Evolutionary conservation across 2,888 invertebrate species (phyloP).

Genomic region (Stegana nigrithorax): DNA sequence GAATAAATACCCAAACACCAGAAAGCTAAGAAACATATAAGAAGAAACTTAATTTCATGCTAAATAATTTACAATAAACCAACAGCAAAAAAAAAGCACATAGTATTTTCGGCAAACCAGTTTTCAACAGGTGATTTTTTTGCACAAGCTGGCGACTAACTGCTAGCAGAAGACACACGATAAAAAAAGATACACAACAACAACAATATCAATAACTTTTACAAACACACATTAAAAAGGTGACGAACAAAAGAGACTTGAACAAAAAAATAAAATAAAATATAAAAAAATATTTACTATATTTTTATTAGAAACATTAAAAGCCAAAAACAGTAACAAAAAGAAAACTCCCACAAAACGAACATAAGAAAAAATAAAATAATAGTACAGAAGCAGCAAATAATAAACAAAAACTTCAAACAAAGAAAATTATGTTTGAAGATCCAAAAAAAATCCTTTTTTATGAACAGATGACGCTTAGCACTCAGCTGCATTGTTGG

Average conservation of each 20-base stretch:
- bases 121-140: constrained; percentile 49
- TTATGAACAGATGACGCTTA: background rate
- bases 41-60: constrained; percentile 40
- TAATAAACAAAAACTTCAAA: constrained; percentile 23
- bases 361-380: background rate
- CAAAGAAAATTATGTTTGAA: constrained; percentile 2
- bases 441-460: background rate
- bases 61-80: constrained; percentile 27
- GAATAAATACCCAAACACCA: constrained; percentile 1
- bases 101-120: constrained; percentile 27
- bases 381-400: background rate
- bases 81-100: background rate
- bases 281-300: constrained; percentile 33
- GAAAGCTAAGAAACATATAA: background rate
- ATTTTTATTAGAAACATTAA: constrained; percentile 40
- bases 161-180: constrained; percentile 35
- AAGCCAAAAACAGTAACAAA: constrained; percentile 25
- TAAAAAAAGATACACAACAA: constrained; percentile 18
- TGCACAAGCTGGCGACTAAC: constrained; percentile 36
- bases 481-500: too few relatives aligned
- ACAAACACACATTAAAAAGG: background rate
- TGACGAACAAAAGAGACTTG: background rate
- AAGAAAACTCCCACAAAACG: background rate
- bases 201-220: constrained; percentile 30
- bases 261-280: background rate